Evolutionary conservation across 2,113 vertebrate genomes (phyloP), one percentile per base, ranked within the genome.

Genomic region (Austrofundulus limnaeus): DNA sequence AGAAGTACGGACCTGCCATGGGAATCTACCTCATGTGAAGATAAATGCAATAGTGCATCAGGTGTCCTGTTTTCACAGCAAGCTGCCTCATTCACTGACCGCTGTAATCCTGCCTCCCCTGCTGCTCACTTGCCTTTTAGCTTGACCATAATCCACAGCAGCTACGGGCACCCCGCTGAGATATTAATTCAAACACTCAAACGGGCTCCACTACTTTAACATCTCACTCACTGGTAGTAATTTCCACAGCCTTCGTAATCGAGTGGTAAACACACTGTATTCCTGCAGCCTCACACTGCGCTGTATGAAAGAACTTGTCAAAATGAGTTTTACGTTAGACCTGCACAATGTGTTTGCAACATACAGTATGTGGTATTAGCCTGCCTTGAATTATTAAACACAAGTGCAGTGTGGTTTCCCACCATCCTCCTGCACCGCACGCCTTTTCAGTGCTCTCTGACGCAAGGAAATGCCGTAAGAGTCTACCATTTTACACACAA

Each of bases 401-500:
- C 56, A 70, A 84, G 70, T 70, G 73, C 58, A 52, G 49, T 57
- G 72, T 59, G 82, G 67, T 66, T 77, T 86, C 77, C 71, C 75
- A 77, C 61, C 73, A 55, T 62, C 47, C 50, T 57, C 55, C 61
- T 12, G 70, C 8, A 34, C 56, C 49, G 43, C 77, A 80, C 28
- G 61, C 67, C 66, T 77, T 4, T 59, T 71, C 77, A 81, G 82
- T 55, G 59, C 66, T 56, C 66, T 72, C 65, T 87, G 85, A 85
- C 61, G 74, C 83, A 80, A 80, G 80, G 75, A 54, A 68, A 69
- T 54, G 59, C 72, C 75, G 70, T 82, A 74, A 71, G 75, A 65
- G 75, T 77, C 78, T 75, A 85, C 82, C 83, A 82, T 85, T 87
- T 86, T 80, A 81, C 80, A 83, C 68, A 88, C 83, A 83, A 81